A percentile compares a stretch with the other conserved stretches of the same genome.
Conservation (phyloP, 2,113 vertebrate species). For the Corythornis madagascariensis region DNA sequence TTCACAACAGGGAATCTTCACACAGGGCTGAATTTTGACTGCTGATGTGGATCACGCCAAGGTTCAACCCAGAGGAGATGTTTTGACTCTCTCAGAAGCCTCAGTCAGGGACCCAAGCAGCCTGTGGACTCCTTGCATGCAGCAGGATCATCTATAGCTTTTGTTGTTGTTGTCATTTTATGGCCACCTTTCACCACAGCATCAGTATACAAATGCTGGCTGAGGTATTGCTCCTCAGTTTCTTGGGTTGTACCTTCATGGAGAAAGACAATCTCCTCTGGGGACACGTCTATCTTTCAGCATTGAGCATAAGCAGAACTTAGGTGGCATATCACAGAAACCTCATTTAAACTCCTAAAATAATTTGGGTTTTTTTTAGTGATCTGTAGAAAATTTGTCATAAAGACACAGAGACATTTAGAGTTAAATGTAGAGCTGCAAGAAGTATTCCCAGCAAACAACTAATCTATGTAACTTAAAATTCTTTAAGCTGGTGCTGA, state of each 20-base stretch:
- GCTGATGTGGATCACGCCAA: neutral
- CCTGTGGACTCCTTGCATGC: neutral
- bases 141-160: neutral
- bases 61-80: neutral
- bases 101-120: neutral
- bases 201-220: neutral
- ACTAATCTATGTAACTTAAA: neutral
- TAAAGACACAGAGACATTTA: neutral
- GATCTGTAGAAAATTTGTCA: neutral
- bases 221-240: neutral
- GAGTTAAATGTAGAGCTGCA: neutral
- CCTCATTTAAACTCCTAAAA: neutral
- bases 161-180: neutral
- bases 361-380: too few relatives aligned
- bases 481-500: neutral
- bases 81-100: neutral
- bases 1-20: neutral
- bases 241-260: neutral
- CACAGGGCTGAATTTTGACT: neutral
- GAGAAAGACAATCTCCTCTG: neutral
- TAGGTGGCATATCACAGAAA: neutral
- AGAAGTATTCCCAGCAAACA: neutral
- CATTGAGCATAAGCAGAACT: neutral
- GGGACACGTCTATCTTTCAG: neutral
- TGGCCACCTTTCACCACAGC: neutral